phyloP scores from a whole-genome alignment of 2,888 invertebrate species.

The Caenorhabditis sulstoni region DNA sequence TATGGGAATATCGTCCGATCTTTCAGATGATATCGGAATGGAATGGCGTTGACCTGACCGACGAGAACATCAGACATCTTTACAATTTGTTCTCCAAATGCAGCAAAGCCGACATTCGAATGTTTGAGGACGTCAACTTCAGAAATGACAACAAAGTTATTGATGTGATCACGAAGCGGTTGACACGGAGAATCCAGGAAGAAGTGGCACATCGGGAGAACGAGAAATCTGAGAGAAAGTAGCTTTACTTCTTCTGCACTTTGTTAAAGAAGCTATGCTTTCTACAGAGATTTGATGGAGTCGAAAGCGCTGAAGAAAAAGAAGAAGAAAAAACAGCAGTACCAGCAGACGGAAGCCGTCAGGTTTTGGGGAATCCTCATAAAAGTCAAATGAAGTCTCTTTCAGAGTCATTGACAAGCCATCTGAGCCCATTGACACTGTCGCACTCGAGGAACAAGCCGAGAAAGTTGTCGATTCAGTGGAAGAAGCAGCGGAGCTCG shows the following conservation, averaged over 20 bases:
- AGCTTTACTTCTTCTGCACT: neutral
- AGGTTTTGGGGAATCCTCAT: neutral
- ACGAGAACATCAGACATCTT: constrained; percentile 39
- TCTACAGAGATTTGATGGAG: neutral
- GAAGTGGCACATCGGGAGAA: neutral
- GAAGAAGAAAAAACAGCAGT: constrained; percentile 3
- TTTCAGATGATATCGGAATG: constrained; percentile 39
- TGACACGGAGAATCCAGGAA: neutral
- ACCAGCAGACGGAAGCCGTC: neutral
- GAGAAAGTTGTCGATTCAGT: too few species aligned
- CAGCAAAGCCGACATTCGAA: constrained; percentile 15
- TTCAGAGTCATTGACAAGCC: too few species aligned
- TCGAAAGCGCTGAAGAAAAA: neutral
- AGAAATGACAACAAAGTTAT: neutral
- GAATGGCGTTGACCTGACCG: constrained; percentile 21
- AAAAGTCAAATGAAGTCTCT: too few species aligned
- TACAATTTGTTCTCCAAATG: constrained; percentile 33
- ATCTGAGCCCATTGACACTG: too few species aligned
- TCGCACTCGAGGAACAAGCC: too few species aligned
- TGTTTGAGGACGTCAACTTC: constrained; percentile 33
- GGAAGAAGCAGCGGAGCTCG: too few species aligned
- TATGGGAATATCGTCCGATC: neutral
- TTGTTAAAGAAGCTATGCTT: too few species aligned
- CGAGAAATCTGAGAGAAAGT: neutral
- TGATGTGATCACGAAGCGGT: constrained; percentile 15